Evolutionary conservation across 35 echinoderm and acorn worm genomes (phyloP).

Genomic region (Nesometra sesokonis): DNA sequence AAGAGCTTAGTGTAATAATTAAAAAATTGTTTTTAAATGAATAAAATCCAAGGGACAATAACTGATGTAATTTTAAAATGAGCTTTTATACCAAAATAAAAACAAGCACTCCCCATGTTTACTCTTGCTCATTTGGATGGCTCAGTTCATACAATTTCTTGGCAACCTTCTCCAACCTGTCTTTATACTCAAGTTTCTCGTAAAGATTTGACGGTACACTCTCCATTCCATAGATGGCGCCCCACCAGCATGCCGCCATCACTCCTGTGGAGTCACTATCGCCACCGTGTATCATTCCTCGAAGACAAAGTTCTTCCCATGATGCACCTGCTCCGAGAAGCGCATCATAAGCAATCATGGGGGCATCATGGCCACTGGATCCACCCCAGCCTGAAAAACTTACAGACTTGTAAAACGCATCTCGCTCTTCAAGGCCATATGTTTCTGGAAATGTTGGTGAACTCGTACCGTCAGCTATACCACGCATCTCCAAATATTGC

Average conservation of each 20-base stretch:
- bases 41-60: no score
- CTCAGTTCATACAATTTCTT: slow-evolving; percentile 33
- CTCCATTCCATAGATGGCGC: slow-evolving; percentile 65
- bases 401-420: slow-evolving; percentile 74
- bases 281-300: slow-evolving; percentile 73
- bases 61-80: no score
- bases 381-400: slow-evolving; percentile 78
- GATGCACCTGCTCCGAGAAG: slow-evolving; percentile 50
- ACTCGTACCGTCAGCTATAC: slow-evolving; percentile 31
- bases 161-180: slow-evolving; percentile 6
- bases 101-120: not conserved
- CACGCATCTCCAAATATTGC: slow-evolving; percentile 38
- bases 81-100: no score
- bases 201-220: slow-evolving; percentile 37
- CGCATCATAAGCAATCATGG: slow-evolving; percentile 97
- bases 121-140: slow-evolving; percentile 6
- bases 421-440: slow-evolving; percentile 59
- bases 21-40: no score
- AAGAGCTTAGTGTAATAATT: no score
- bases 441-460: slow-evolving; percentile 43
- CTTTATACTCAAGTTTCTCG: slow-evolving; percentile 27
- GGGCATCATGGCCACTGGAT: slow-evolving; percentile 82
- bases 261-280: slow-evolving; percentile 86
- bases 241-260: slow-evolving; percentile 81
- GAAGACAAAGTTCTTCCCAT: slow-evolving; percentile 71